phyloP scores from a whole-genome alignment of 1,140 invertebrate genomes.

The Tetramorium simillimum region DNA sequence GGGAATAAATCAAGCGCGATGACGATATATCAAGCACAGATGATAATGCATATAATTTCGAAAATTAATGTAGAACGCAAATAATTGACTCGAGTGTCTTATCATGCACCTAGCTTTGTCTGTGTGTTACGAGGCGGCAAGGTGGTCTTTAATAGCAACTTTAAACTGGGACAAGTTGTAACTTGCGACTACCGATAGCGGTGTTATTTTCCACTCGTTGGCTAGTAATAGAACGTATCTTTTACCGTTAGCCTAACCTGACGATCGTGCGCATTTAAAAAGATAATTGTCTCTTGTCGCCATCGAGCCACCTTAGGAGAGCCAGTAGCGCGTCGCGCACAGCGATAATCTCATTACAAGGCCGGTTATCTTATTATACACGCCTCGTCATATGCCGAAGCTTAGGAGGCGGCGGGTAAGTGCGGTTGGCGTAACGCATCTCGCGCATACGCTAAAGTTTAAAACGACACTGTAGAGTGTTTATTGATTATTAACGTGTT shows the following conservation, averaged over 20 bases:
- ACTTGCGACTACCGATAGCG: not conserved
- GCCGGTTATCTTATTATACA: constrained; percentile 65
- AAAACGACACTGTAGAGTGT: not conserved
- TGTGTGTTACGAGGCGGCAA: not conserved
- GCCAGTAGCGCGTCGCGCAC: not conserved
- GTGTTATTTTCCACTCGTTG: constrained; percentile 9
- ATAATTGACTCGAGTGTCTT: not conserved
- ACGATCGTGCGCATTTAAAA: constrained; percentile 22
- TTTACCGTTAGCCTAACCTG: constrained; percentile 33
- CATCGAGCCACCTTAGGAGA: constrained; percentile 30
- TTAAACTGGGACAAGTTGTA: constrained; percentile 4
- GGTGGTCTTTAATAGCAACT: not conserved
- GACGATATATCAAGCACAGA: not conserved
- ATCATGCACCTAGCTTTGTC: not conserved
- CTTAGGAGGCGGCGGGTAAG: not conserved
- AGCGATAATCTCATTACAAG: constrained; percentile 68
- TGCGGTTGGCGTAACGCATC: not conserved
- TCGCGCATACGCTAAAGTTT: not conserved
- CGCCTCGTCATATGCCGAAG: constrained; percentile 22
- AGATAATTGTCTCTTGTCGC: constrained; percentile 41
- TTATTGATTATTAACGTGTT: not conserved
- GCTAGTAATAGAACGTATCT: not conserved
- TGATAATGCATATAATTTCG: not conserved
- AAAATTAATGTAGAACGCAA: not conserved
- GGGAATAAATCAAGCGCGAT: not conserved